These are phyloP conservation scores for Dasysyrphus albostriatus DNA, from an alignment of 2,888 invertebrate genomes.

Conservation along the genomic window DNA sequence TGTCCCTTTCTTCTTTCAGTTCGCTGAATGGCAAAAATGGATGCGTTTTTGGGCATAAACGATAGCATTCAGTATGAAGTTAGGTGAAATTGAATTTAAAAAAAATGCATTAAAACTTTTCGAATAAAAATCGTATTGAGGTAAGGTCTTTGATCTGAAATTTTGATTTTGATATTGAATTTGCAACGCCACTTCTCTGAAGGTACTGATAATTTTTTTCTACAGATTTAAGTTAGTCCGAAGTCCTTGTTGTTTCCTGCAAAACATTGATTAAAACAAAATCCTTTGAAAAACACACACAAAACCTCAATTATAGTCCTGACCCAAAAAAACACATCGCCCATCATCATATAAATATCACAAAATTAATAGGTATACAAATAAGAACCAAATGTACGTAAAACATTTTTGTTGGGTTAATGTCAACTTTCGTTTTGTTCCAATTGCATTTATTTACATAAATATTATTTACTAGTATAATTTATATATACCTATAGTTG, in stretches of 20 bases:
- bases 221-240: too few relatives aligned
- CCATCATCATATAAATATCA: conserved; percentile 3
- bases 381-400: background rate
- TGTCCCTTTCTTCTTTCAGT: too few relatives aligned
- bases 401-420: conserved; percentile 13
- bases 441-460: conserved; percentile 54
- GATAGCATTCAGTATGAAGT: too few relatives aligned
- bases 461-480: conserved; percentile 17
- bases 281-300: background rate
- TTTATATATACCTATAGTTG: conserved; percentile 19
- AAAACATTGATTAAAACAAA: background rate
- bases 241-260: background rate
- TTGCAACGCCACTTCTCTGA: too few relatives aligned
- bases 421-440: conserved; percentile 51
- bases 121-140: too few relatives aligned
- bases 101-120: too few relatives aligned
- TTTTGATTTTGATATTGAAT: too few relatives aligned
- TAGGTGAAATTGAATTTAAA: too few relatives aligned
- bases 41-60: too few relatives aligned
- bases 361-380: conserved; percentile 22
- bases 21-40: too few relatives aligned
- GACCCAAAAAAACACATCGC: conserved; percentile 7
- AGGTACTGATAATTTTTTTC: too few relatives aligned
- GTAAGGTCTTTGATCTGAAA: too few relatives aligned
- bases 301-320: background rate